Percentiles rank a stretch among this genome's conserved stretches.
phyloP scores from a whole-genome alignment of 2,113 vertebrate genomes.

The Apaloderma vittatum region DNA sequence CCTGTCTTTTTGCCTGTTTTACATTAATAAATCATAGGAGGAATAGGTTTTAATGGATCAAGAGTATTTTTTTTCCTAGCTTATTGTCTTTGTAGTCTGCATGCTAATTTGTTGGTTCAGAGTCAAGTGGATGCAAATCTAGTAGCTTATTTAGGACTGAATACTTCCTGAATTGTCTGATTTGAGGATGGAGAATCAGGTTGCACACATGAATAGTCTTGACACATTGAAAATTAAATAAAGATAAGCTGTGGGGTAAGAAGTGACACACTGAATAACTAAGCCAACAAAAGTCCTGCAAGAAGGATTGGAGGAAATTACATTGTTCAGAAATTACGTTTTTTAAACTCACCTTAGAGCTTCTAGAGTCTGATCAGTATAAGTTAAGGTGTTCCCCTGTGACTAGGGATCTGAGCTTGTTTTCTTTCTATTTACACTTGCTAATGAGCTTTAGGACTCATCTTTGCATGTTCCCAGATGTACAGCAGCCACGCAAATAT shows the following conservation, averaged over 20 bases:
- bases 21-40: not conserved
- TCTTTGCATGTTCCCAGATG: not conserved
- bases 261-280: not conserved
- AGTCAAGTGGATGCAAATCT: not conserved
- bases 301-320: not conserved
- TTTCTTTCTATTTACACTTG: not conserved
- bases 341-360: not conserved
- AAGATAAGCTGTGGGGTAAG: not conserved
- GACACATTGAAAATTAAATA: not conserved
- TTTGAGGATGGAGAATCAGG: not conserved
- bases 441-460: not conserved
- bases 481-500: not conserved
- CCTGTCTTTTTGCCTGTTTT: not conserved
- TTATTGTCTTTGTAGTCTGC: not conserved
- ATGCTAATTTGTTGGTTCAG: not conserved
- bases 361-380: not conserved
- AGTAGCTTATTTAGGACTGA: not conserved
- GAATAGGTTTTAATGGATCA: not conserved
- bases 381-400: not conserved
- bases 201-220: not conserved
- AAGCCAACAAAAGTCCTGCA: not conserved
- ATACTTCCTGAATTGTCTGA: not conserved
- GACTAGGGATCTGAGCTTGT: not conserved
- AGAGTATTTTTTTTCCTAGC: not conserved
- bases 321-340: not conserved